Evolutionary conservation across 2,888 invertebrate species (phyloP).

Genomic region (Steromphala cineraria): DNA sequence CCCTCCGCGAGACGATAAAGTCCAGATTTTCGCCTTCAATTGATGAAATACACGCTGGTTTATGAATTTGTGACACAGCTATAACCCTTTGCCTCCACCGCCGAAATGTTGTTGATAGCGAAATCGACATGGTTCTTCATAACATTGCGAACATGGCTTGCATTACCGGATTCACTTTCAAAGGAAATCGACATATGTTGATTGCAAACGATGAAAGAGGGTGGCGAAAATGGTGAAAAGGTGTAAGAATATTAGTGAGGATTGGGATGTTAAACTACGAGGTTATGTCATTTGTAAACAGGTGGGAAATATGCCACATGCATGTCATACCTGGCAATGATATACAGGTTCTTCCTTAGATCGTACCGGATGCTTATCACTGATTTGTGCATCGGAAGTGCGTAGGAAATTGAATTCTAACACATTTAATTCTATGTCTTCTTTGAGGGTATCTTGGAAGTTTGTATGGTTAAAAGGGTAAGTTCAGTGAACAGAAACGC

Average conservation of each 20-base stretch:
- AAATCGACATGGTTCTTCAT: constrained; percentile 8
- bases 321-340: too few species aligned
- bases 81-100: not conserved
- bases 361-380: too few species aligned
- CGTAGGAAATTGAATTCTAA: too few species aligned
- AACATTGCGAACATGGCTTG: constrained; percentile 16
- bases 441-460: too few species aligned
- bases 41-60: not conserved
- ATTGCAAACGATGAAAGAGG: constrained; percentile 10
- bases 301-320: too few species aligned
- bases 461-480: too few species aligned
- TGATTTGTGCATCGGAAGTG: too few species aligned
- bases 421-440: too few species aligned
- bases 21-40: not conserved
- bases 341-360: too few species aligned
- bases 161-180: not conserved
- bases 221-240: not conserved
- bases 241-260: constrained; percentile 6
- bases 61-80: constrained; percentile 1
- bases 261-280: too few species aligned
- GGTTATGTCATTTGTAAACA: too few species aligned
- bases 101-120: constrained; percentile 5
- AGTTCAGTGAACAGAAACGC: too few species aligned
- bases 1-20: not conserved
- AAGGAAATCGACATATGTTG: constrained; percentile 16